Evolutionary conservation across 2,113 vertebrate genomes (phyloP).

Genomic region (Clarias batrachus): DNA sequence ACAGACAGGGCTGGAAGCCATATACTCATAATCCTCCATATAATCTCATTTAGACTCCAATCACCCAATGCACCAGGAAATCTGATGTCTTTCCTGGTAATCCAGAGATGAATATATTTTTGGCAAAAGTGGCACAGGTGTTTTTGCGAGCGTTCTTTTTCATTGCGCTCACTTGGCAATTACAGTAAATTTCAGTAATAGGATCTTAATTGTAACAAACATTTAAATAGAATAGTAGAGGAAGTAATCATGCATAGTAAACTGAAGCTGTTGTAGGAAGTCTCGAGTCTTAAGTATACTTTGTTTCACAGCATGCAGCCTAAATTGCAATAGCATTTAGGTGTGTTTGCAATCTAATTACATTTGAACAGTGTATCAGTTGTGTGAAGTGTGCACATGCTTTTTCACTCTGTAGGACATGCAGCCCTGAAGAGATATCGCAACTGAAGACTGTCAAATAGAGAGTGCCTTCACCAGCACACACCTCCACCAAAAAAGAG

Average conservation of each 20-base stretch:
- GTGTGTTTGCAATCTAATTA: constrained; percentile 22
- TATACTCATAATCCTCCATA: constrained; percentile 28
- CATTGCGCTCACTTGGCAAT: background rate
- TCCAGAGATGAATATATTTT: constrained; percentile 41
- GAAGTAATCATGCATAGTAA: background rate
- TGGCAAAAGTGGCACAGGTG: constrained; percentile 11
- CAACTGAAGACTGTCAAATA: background rate
- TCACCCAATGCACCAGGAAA: constrained; percentile 27
- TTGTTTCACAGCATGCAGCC: background rate
- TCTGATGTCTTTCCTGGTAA: constrained; percentile 29
- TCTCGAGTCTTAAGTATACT: background rate
- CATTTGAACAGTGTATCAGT: constrained; percentile 19
- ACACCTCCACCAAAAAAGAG: background rate
- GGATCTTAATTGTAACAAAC: background rate
- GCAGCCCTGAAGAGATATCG: constrained; percentile 53
- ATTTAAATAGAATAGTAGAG: background rate
- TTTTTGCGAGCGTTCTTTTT: constrained; percentile 5
- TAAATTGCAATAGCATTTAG: background rate
- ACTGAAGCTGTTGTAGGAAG: background rate
- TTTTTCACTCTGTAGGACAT: constrained; percentile 60
- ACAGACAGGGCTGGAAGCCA: background rate
- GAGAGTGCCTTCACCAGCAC: constrained; percentile 8
- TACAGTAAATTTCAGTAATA: constrained; percentile 8
- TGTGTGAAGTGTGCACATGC: constrained; percentile 41
- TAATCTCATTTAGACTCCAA: constrained; percentile 41